Conservation (phyloP, 2,888 invertebrate genomes). For the Leucophenga montana region DNA sequence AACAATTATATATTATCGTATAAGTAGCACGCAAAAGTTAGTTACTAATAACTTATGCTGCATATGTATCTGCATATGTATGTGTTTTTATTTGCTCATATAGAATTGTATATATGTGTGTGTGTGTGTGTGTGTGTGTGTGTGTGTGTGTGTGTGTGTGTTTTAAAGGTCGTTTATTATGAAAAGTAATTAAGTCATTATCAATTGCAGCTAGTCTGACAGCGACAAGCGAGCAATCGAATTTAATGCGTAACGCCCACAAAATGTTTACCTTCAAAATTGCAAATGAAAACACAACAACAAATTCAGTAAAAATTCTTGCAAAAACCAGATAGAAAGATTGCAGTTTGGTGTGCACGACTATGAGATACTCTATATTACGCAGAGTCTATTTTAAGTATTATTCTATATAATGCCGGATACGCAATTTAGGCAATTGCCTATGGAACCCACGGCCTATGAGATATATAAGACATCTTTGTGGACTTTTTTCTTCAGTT, state of each 20-base stretch:
- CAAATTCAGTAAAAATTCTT: not conserved
- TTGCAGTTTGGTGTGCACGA: not conserved
- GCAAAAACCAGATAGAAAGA: too few relatives aligned
- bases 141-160: not conserved
- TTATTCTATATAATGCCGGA: too few relatives aligned
- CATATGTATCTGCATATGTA: too few relatives aligned
- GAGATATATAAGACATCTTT: too few relatives aligned
- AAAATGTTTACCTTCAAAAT: not conserved
- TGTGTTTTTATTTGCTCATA: too few relatives aligned
- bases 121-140: not conserved
- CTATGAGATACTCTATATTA: not conserved
- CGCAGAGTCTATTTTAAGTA: too few relatives aligned
- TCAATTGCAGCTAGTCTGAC: slow-evolving; percentile 48
- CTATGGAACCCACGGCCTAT: too few relatives aligned
- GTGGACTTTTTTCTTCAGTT: too few relatives aligned
- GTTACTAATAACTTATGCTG: too few relatives aligned
- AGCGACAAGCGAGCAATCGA: not conserved
- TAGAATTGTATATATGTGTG: too few relatives aligned
- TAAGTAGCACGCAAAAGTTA: not conserved
- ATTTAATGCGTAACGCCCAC: not conserved
- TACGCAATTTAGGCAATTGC: too few relatives aligned
- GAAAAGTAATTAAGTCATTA: slow-evolving; percentile 61
- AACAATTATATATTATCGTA: not conserved
- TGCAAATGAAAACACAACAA: not conserved
- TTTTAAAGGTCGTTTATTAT: slow-evolving; percentile 42